Evolutionary conservation across 2,888 invertebrate genomes (phyloP).

Genomic region (Apotomis betuletana): DNA sequence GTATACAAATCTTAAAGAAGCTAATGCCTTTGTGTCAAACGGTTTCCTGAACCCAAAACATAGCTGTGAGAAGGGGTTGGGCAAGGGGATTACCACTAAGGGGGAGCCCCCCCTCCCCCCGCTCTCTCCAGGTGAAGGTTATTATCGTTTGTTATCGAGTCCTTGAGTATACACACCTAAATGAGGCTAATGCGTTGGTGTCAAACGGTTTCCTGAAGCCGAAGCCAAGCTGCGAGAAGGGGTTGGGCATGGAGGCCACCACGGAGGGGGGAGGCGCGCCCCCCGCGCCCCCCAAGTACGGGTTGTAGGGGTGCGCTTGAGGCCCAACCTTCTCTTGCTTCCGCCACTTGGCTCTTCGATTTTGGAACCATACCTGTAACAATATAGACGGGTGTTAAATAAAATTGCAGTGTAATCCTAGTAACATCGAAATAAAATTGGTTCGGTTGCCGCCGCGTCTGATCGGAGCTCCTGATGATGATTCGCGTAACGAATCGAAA

Average conservation of each 20-base stretch:
- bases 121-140: no score
- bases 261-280: slow-evolving; percentile 87
- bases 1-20: no score
- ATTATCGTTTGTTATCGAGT: no score
- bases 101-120: no score
- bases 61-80: no score
- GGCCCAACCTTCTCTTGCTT: slow-evolving; percentile 97
- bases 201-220: slow-evolving; percentile 90
- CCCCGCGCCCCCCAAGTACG: slow-evolving; percentile 86
- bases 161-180: slow-evolving; percentile 79
- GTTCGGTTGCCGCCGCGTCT: no score
- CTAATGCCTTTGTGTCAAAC: no score
- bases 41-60: no score
- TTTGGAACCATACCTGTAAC: slow-evolving; percentile 96
- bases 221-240: slow-evolving; percentile 90
- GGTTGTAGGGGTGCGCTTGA: slow-evolving; percentile 94
- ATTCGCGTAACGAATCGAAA: no score
- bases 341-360: slow-evolving; percentile 95
- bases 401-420: not conserved
- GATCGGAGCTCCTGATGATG: no score
- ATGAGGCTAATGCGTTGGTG: slow-evolving; percentile 86
- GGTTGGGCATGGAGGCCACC: slow-evolving; percentile 90
- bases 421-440: no score
- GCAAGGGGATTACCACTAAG: no score
- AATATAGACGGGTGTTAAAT: not conserved